These are phyloP conservation scores for Ginglymostoma cirratum DNA, from an alignment of 2,113 vertebrate species.

Conservation along the genomic window DNA sequence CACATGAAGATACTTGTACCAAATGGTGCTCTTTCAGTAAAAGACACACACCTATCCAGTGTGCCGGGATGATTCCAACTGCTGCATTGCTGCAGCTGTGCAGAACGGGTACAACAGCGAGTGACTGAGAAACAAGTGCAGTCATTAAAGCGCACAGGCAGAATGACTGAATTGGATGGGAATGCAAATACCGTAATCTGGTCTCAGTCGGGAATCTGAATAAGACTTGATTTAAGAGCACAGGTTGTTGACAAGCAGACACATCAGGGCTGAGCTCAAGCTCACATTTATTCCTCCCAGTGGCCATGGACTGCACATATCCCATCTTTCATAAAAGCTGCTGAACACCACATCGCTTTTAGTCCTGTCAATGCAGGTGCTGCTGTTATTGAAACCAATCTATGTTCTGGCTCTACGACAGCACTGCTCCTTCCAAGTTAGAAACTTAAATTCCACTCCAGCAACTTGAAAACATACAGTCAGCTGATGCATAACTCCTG, in stretches of 20 bases:
- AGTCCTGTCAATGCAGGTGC: not conserved
- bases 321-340: not conserved
- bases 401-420: not conserved
- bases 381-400: not conserved
- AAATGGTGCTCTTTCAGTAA: not conserved
- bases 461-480: not conserved
- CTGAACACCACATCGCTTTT: not conserved
- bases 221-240: not conserved
- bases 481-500: not conserved
- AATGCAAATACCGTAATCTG: not conserved
- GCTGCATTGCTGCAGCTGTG: not conserved
- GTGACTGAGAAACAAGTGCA: not conserved
- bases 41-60: too few relatives aligned
- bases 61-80: not conserved
- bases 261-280: not conserved
- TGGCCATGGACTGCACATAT: not conserved
- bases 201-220: not conserved
- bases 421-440: not conserved
- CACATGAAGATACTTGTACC: not conserved
- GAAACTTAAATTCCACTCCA: not conserved
- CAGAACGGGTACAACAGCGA: not conserved
- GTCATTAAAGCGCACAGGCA: not conserved
- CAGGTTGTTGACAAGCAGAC: not conserved
- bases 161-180: not conserved
- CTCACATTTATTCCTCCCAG: not conserved